Conservation (phyloP, 2,888 invertebrate species). For the Caenorhabditis wallacei region DNA sequence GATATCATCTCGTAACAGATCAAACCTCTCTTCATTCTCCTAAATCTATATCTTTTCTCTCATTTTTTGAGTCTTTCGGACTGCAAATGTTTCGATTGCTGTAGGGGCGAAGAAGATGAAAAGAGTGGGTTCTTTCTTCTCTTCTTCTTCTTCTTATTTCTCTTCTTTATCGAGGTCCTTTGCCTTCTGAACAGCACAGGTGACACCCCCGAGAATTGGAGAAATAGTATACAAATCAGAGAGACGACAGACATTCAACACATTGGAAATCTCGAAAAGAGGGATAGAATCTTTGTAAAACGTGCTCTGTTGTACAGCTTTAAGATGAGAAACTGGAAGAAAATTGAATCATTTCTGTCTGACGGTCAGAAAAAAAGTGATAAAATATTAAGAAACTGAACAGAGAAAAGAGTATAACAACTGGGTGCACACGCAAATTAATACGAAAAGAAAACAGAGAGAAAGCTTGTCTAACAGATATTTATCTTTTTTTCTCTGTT, state of each 20-base stretch:
- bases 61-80: neutral
- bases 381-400: slow-evolving; percentile 44
- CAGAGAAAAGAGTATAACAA: slow-evolving; percentile 4
- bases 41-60: slow-evolving; percentile 12
- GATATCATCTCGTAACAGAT: slow-evolving; percentile 60
- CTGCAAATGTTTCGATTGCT: slow-evolving; percentile 58
- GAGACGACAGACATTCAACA: slow-evolving; percentile 29
- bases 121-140: slow-evolving; percentile 45
- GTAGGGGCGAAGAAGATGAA: slow-evolving; percentile 23
- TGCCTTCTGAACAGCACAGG: slow-evolving; percentile 58
- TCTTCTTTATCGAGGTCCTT: slow-evolving; percentile 36
- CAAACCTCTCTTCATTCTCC: slow-evolving; percentile 52
- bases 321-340: slow-evolving; percentile 35
- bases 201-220: slow-evolving; percentile 51
- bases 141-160: slow-evolving; percentile 44
- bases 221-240: slow-evolving; percentile 9
- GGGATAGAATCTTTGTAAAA: slow-evolving; percentile 43
- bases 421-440: slow-evolving; percentile 41
- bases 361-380: slow-evolving; percentile 37
- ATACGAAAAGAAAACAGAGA: slow-evolving; percentile 48
- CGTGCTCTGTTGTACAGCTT: slow-evolving; percentile 53
- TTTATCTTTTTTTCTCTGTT: slow-evolving; percentile 32
- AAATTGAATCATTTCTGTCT: slow-evolving; percentile 26
- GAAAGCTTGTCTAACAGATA: slow-evolving; percentile 26
- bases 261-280: slow-evolving; percentile 34